Evolutionary conservation across 2,797 vertebrate genomes (phyloP), one percentile per base, ranked within the genome.

Genomic region (Hypotaenidia philippensis): DNA sequence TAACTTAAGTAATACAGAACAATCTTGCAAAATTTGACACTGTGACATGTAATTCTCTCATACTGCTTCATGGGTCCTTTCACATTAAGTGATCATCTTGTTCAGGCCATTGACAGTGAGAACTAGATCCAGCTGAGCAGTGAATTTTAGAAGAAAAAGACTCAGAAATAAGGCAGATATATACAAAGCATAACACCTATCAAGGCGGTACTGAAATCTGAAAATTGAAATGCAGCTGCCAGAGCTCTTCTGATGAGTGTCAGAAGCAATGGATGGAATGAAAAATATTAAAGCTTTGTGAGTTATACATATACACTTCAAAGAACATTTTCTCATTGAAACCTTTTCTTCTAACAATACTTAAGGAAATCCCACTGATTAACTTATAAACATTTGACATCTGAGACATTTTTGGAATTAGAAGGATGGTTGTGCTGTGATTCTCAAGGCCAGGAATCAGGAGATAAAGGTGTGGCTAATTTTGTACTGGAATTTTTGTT

Each of bases 21-120:
- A 68, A 41, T 93, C 87, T 78, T 79, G 83, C 17, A 38, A 78
- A 87, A 45, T 96, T 86, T 96, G 83, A 69, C 80, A 66, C 40
- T 91, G 90, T 87, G 94, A 75, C 74, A 59, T 89, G 80, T 95
- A 74, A 61, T 90, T 94, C 78, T 95, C 61, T 91, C 63, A n/a
- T 52, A 60, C 34, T 89, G 49, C 88, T 93, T 89, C 88, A 72
- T 53, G 74, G 29, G 45, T 96, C 84, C 85, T 89, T 95, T 96
- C 89, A 53, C 65, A 85, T 83, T 80, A 77, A 89, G 65, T 61
- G 72, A 91, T 96, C 84, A 26, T 71, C 83, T 90, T 94, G 82
- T 94, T 94, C 77, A 8, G 94, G 83, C 81, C 60, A 56, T 61
- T 96, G 96, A 93, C 78, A 94, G 59, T 93, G 70, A 97, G 96